These are phyloP conservation scores for Argyresthia goedartella DNA, from an alignment of 2,888 invertebrate genomes.

Conservation along the genomic window DNA sequence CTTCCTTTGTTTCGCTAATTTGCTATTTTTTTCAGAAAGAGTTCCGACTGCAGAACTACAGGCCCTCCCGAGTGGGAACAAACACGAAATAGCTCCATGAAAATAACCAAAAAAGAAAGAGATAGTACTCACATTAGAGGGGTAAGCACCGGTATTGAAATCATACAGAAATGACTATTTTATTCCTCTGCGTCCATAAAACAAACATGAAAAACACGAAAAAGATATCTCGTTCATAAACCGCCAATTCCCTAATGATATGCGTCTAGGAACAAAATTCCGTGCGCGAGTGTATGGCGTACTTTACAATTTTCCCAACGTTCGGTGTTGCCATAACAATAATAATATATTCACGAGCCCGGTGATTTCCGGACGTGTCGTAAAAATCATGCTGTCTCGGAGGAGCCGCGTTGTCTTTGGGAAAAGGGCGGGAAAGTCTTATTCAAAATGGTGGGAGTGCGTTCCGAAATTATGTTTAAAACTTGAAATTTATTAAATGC, in stretches of 20 bases:
- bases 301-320: constrained; percentile 59
- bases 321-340: constrained; percentile 61
- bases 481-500: too few relatives aligned
- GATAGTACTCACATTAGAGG: background rate
- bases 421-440: constrained; percentile 5
- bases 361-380: constrained; percentile 60
- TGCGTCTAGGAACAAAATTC: constrained; percentile 40
- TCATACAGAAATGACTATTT: too few relatives aligned
- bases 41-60: too few relatives aligned
- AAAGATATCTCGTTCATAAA: constrained; percentile 2
- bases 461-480: background rate
- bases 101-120: too few relatives aligned
- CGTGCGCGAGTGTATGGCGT: constrained; percentile 33
- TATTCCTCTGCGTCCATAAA: background rate
- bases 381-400: constrained; percentile 54
- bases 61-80: too few relatives aligned
- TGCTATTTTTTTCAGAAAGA: too few relatives aligned
- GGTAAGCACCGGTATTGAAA: background rate
- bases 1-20: too few relatives aligned
- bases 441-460: background rate
- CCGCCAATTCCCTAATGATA: constrained; percentile 39
- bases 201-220: background rate
- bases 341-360: constrained; percentile 64
- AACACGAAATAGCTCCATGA: too few relatives aligned
- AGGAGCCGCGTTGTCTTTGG: constrained; percentile 25